Conservation (phyloP, 2,888 invertebrate species). For the Eupithecia abbreviata region DNA sequence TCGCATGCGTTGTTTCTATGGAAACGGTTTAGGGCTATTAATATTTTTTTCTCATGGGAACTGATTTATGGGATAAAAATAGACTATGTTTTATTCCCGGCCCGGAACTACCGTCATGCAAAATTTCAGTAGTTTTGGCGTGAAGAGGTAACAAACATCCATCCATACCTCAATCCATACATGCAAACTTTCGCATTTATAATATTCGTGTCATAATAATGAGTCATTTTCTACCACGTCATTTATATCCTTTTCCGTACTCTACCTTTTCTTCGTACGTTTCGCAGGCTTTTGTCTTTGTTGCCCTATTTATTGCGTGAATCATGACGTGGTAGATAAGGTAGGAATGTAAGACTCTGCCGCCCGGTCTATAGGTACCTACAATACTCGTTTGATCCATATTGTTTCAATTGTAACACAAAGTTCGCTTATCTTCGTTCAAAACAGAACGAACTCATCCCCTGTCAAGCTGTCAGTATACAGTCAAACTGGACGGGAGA, state of each 20-base stretch:
- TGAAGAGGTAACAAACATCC: too few relatives aligned
- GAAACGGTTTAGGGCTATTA: too few relatives aligned
- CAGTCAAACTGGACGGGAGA: slow-evolving; percentile 40
- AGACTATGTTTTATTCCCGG: too few relatives aligned
- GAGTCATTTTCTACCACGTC: neutral
- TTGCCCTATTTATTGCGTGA: slow-evolving; percentile 3
- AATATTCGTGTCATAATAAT: neutral
- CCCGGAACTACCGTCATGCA: too few relatives aligned
- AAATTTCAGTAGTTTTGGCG: too few relatives aligned
- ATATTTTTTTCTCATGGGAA: too few relatives aligned
- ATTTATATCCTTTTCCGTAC: neutral
- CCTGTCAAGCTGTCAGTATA: slow-evolving; percentile 45
- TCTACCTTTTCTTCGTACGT: neutral
- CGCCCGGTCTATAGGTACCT: neutral
- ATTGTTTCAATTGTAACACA: slow-evolving; percentile 33
- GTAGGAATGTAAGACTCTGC: neutral
- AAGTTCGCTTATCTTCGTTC: slow-evolving; percentile 43
- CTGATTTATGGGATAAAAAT: too few relatives aligned
- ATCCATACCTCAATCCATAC: too few relatives aligned
- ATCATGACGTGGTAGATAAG: slow-evolving; percentile 6
- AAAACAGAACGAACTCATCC: slow-evolving; percentile 28
- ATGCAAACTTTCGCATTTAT: too few relatives aligned
- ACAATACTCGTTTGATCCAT: slow-evolving; percentile 25
- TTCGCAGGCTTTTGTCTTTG: neutral
- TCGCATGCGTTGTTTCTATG: too few relatives aligned